phyloP scores from a whole-genome alignment of 2,888 invertebrate genomes.

The Orthonevra nobilis region DNA sequence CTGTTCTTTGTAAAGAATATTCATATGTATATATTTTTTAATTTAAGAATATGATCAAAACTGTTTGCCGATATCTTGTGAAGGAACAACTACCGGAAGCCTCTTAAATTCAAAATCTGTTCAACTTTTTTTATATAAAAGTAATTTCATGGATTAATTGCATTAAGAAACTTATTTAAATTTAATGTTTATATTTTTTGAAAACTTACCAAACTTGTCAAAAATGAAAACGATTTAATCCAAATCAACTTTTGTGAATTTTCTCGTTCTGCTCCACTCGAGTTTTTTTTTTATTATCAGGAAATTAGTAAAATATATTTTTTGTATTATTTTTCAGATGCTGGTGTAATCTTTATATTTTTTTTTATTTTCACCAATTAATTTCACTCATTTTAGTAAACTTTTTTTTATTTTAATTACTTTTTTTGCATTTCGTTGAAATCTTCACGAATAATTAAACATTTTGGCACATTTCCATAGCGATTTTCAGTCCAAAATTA shows the following conservation, averaged over 20 bases:
- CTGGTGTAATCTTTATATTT: too few relatives aligned
- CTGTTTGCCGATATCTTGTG: too few relatives aligned
- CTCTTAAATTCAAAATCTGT: too few relatives aligned
- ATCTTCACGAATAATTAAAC: slow-evolving; percentile 29
- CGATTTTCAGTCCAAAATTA: slow-evolving; percentile 33
- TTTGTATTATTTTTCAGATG: not conserved
- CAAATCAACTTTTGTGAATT: slow-evolving; percentile 30
- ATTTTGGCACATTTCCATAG: slow-evolving; percentile 55
- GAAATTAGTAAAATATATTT: not conserved
- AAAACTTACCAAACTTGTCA: slow-evolving; percentile 67
- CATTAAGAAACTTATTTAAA: not conserved
- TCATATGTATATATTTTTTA: too few relatives aligned
- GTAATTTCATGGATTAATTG: not conserved
- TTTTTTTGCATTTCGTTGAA: slow-evolving; percentile 1
- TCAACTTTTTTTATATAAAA: too few relatives aligned
- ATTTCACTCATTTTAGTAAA: slow-evolving; percentile 28
- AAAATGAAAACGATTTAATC: slow-evolving; percentile 48
- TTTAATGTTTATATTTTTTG: too few relatives aligned
- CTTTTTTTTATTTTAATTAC: slow-evolving; percentile 26
- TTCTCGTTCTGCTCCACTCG: slow-evolving; percentile 1
- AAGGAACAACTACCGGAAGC: too few relatives aligned
- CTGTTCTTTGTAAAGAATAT: too few relatives aligned
- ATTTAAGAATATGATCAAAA: too few relatives aligned
- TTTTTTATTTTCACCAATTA: too few relatives aligned
- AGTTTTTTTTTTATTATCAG: not conserved